These are phyloP conservation scores for Andrena flavipes DNA, from an alignment of 2,888 invertebrate species.

Conservation along the genomic window DNA sequence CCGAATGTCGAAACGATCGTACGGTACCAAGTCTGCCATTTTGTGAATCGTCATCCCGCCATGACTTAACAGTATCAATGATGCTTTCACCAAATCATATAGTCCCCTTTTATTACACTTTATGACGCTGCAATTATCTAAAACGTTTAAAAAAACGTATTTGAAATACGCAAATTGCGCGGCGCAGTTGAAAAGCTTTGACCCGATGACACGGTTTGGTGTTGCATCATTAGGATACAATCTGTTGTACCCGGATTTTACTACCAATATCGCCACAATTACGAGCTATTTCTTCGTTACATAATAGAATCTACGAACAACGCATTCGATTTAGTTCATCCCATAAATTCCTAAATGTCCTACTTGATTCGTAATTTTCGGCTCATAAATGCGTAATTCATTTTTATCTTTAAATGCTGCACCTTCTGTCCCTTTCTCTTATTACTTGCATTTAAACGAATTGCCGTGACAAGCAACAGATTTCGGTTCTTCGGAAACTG, in stretches of 20 bases:
- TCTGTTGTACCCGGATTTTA: conserved; percentile 1
- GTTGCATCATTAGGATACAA: conserved; percentile 63
- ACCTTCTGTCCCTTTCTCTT: neutral
- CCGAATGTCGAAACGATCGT: neutral
- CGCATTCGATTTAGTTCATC: neutral
- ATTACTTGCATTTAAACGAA: neutral
- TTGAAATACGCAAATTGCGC: neutral
- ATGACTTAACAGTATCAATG: neutral
- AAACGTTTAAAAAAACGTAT: neutral
- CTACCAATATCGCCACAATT: neutral
- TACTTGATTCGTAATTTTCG: neutral
- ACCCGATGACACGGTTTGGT: conserved; percentile 18
- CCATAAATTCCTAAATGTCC: neutral
- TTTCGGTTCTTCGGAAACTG: neutral
- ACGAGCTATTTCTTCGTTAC: conserved; percentile 3
- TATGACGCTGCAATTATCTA: neutral
- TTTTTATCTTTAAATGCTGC: neutral
- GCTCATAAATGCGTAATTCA: neutral
- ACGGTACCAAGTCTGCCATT: conserved; percentile 70
- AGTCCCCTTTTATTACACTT: neutral
- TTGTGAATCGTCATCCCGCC: conserved; percentile 63
- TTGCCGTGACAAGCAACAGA: neutral
- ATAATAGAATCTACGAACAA: neutral
- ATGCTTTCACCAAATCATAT: conserved; percentile 1
- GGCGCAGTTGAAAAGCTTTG: neutral